Evolutionary conservation across 23 tunicate genomes (phyloP).

Genomic region (Trididemnum miniatum): DNA sequence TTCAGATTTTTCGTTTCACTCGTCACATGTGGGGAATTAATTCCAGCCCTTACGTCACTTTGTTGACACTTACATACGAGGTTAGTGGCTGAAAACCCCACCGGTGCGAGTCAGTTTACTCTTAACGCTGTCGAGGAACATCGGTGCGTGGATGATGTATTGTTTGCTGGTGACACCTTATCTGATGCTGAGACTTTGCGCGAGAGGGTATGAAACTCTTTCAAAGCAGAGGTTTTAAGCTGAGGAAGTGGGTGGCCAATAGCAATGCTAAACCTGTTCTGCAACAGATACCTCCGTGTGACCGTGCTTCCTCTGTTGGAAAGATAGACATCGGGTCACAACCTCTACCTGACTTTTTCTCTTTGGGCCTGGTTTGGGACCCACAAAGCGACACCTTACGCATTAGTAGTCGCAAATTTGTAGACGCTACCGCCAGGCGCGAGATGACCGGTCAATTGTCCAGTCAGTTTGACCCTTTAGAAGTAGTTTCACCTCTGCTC

Average conservation of each 20-base stretch:
- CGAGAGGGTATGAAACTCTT: neutral
- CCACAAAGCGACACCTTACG: neutral
- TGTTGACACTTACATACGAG: neutral
- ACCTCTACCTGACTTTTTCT: neutral
- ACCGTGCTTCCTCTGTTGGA: neutral
- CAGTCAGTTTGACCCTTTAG: neutral
- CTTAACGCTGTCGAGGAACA: neutral
- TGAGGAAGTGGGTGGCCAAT: slow-evolving; percentile 14
- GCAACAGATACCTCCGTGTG: neutral
- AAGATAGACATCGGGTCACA: neutral
- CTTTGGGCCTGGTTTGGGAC: slow-evolving; percentile 8
- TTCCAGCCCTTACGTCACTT: slow-evolving; percentile 8
- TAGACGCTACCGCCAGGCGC: no score
- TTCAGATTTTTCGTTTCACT: slow-evolving; percentile 1
- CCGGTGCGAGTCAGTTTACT: slow-evolving; percentile 7
- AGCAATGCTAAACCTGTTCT: neutral
- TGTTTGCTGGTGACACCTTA: neutral
- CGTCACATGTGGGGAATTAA: slow-evolving; percentile 15
- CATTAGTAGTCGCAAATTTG: neutral
- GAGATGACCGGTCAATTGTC: slow-evolving; percentile 4
- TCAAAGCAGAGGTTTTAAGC: slow-evolving; percentile 18
- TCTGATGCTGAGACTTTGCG: neutral
- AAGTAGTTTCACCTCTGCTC: neutral
- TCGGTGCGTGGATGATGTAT: neutral
- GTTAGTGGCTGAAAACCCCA: neutral